Evolutionary conservation across 2,113 vertebrate species (phyloP), one percentile per base, ranked within the genome.

Genomic region (Phasianus colchicus): DNA sequence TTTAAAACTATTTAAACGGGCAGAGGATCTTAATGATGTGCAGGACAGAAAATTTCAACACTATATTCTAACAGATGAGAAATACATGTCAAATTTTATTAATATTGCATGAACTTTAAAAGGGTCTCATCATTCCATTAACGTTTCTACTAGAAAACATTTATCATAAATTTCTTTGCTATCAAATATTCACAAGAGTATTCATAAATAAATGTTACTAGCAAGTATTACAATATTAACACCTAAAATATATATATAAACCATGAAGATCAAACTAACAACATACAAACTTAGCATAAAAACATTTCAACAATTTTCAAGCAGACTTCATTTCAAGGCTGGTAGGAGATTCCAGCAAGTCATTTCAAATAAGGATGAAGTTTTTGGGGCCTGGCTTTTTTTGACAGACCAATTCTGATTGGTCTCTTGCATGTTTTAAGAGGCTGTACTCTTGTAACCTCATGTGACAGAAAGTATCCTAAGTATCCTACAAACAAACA

Each of bases 361-460:
- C 94, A 98, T 95, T 98, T 98, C 84, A 98, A 86, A 92, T 99
- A 98, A 8, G 98, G 98, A 97, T 99, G 99, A 71, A 99, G 98
- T 34, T 98, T 97, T 95, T 98, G 98, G 85, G 98, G 97, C 63
- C 97, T 98, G 88, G 98, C 98, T 97, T 97, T 98, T 97, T 98
- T 99, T 93, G 99, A 99, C 87, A 99, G 98, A 29, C 99, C 99
- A 47, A 99, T 96, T 88, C 99, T 98, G 94, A 99, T 98, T 34
- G 99, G 99, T 25, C 98, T 97, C 40, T 93, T 95, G 95, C 99
- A 98, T 5, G 99, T 99, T 96, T 98, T 98, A 87, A 99, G 98
- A 95, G 99, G 99, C 83, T 98, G 96, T 58, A 99, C 92, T 97
- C 98, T 98, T 95, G 93, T 78, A 95, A 98, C 63, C 8, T 97